Base-by-base conservation (phyloP, 2,113 vertebrate species). In the Gymnarchus niloticus region DNA sequence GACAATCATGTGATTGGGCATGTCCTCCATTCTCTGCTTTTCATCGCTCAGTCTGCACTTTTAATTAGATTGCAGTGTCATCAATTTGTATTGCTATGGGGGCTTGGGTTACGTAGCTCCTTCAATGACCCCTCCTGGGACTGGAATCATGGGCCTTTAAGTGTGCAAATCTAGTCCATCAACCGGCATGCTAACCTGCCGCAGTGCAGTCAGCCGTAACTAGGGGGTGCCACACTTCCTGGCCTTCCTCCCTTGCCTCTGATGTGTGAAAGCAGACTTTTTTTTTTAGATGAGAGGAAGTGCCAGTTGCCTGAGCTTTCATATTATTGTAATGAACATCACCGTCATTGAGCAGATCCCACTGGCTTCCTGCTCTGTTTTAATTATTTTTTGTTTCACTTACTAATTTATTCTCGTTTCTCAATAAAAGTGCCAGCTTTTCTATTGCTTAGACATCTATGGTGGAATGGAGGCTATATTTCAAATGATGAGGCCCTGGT, bases 381-480 rank as follows among this genome's bases (percentile, higher is more conserved):
- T 83, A 83, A 83, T 83, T 83, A 83, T 83, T 83, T 83, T n/a
- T 83, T 59, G 59, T 83, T 83, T 44, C 28, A 12, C 82, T 59
- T 83, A 83, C 82, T 83, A 56, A 83, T 83, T 83, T 83, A 83
- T 83, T 57, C 82, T 59, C 54, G 21, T 83, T 54, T 83, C 49
- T 59, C 82, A 83, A n/a, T 83, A 44, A 57, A 44, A 56, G 28
- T n/a, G 82, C 52, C 56, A 7, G 37, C 52, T 59, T 57, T 78
- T 83, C 82, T 21, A 23, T 83, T 83, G 82, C 82, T 83, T 83
- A 83, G 82, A 57, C 82, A 83, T 83, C 54, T 83, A 56, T 83
- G 82, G 56, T 83, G 82, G 56, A 83, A 57, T 44, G 41, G 73
- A 77, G 28, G 28, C 82, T 57, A 23, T 19, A 17, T 54, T 83